phyloP scores from a whole-genome alignment of 37 sponge, comb jelly and placozoan genomes.

The Aplysina aerophoba region DNA sequence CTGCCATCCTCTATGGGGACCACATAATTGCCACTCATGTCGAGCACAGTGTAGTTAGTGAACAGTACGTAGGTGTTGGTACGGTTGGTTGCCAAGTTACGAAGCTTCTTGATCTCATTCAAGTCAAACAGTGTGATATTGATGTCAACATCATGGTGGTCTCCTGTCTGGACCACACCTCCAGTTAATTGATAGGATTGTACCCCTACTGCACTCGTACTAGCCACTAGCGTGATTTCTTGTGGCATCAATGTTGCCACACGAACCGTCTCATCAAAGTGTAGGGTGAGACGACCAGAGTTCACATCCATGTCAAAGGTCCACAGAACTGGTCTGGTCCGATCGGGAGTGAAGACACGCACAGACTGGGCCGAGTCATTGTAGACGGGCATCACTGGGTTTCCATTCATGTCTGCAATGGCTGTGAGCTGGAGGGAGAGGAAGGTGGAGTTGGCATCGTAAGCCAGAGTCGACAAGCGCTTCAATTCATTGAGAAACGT shows the following conservation, averaged over 20 bases:
- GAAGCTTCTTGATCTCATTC: constrained; percentile 79
- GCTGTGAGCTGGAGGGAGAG: constrained; percentile 66
- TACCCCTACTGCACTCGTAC: not conserved
- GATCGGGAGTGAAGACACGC: constrained; percentile 60
- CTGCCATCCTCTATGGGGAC: constrained; percentile 49
- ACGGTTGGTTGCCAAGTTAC: constrained; percentile 63
- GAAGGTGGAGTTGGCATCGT: constrained; percentile 51
- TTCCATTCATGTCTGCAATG: constrained; percentile 78
- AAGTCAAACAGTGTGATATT: constrained; percentile 77
- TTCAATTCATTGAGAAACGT: constrained; percentile 77
- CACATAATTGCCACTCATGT: constrained; percentile 80
- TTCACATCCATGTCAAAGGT: constrained; percentile 84
- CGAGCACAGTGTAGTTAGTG: constrained; percentile 47
- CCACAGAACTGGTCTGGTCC: constrained; percentile 60
- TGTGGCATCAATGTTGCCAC: constrained; percentile 63
- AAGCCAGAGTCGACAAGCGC: constrained; percentile 54
- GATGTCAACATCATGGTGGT: constrained; percentile 66
- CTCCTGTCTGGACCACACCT: constrained; percentile 58
- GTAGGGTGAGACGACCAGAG: constrained; percentile 60
- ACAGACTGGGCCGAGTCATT: constrained; percentile 52
- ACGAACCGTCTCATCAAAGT: constrained; percentile 84
- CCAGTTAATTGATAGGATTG: constrained; percentile 74
- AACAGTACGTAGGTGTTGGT: constrained; percentile 65
- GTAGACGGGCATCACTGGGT: constrained; percentile 53
- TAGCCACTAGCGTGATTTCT: constrained; percentile 58